Conservation (phyloP, 2,113 vertebrate species). For the Stigmatopora argus region DNA sequence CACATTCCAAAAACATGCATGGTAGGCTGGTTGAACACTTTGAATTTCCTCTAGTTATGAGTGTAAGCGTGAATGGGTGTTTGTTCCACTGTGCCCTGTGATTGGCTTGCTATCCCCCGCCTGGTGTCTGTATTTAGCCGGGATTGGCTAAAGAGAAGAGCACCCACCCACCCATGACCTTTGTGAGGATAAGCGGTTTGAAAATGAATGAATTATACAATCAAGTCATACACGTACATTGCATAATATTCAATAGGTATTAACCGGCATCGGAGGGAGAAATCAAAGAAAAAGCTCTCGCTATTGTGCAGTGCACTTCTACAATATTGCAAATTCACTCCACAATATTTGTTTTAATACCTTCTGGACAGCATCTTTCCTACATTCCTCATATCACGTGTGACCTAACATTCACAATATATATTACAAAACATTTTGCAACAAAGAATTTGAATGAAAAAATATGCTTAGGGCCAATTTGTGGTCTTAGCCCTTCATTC, state of each 20-base stretch:
- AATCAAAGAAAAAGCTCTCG: neutral
- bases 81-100: too few relatives aligned
- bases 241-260: constrained; percentile 5
- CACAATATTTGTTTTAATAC: neutral
- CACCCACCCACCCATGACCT: too few relatives aligned
- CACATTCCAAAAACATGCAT: too few relatives aligned
- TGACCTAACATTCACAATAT: neutral
- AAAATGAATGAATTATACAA: too few relatives aligned
- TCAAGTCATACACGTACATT: neutral
- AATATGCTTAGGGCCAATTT: constrained; percentile 11
- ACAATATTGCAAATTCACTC: neutral
- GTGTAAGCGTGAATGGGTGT: too few relatives aligned
- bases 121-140: too few relatives aligned
- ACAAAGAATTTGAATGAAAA: constrained; percentile 7
- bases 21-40: too few relatives aligned
- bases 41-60: too few relatives aligned
- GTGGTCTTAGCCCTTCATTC: constrained; percentile 47
- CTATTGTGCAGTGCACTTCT: neutral
- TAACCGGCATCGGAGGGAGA: neutral
- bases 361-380: neutral
- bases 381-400: neutral
- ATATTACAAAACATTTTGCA: neutral
- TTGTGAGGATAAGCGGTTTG: too few relatives aligned
- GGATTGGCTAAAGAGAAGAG: too few relatives aligned
- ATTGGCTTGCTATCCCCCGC: too few relatives aligned